A percentile compares a stretch with the other conserved stretches of the same genome.
Conservation (phyloP, 2,797 vertebrate genomes). For the Erethizon dorsatum region DNA sequence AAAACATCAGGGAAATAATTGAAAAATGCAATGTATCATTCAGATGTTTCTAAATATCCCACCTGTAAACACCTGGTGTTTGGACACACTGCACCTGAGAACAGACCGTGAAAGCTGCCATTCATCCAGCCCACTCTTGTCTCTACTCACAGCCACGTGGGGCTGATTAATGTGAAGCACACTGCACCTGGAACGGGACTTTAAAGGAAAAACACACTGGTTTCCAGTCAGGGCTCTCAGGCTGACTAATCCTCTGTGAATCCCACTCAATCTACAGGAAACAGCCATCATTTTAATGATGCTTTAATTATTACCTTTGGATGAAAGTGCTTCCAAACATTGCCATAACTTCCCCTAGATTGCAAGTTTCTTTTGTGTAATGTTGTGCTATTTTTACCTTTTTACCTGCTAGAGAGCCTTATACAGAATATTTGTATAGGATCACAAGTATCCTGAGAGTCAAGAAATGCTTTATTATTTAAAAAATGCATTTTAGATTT, state of each 20-base stretch:
- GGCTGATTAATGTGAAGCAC: not conserved
- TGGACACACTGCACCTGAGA: slow-evolving; percentile 44
- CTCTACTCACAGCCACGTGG: not conserved
- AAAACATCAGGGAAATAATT: not conserved
- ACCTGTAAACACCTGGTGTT: slow-evolving; percentile 81
- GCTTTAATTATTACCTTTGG: slow-evolving; percentile 12
- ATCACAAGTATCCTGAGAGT: not conserved
- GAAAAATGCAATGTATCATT: not conserved
- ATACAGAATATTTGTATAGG: not conserved
- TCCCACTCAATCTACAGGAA: not conserved
- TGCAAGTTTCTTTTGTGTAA: not conserved
- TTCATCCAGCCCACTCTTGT: slow-evolving; percentile 50
- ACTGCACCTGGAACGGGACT: not conserved
- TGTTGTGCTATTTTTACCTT: not conserved
- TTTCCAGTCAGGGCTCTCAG: slow-evolving; percentile 29
- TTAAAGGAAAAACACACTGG: slow-evolving; percentile 35
- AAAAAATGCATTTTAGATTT: slow-evolving; percentile 26
- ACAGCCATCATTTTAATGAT: not conserved
- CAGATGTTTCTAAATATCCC: slow-evolving; percentile 59
- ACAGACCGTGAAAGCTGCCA: slow-evolving; percentile 25
- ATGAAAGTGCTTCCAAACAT: slow-evolving; percentile 29
- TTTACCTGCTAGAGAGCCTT: not conserved
- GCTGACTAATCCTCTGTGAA: slow-evolving; percentile 50
- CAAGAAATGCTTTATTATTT: slow-evolving; percentile 28
- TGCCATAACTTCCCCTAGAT: not conserved